phyloP scores from a whole-genome alignment of 2,888 invertebrate species.

The Chromoteleia sp. region DNA sequence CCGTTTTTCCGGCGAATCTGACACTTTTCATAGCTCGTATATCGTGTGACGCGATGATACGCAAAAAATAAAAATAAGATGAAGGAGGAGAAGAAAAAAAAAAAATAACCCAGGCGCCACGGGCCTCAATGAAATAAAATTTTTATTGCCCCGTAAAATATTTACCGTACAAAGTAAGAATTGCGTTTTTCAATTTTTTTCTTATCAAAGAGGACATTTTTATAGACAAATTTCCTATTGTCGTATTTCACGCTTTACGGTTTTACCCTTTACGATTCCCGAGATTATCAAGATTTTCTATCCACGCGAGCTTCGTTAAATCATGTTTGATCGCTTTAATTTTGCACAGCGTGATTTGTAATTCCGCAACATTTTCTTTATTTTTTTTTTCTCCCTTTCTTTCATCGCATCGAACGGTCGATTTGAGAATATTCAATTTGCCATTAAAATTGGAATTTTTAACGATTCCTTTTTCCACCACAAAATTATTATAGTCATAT shows the following conservation, averaged over 20 bases:
- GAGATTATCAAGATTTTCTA: conserved; percentile 50
- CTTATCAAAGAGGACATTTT: conserved; percentile 52
- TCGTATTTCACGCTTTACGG: conserved; percentile 57
- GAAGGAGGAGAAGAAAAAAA: not conserved
- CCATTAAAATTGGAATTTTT: conserved; percentile 4
- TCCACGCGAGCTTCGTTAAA: conserved; percentile 23
- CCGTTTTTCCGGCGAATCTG: conserved; percentile 15
- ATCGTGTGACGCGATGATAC: conserved; percentile 57
- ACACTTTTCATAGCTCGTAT: conserved; percentile 54
- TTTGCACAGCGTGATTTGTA: conserved; percentile 8
- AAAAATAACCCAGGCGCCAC: not conserved
- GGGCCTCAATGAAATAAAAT: conserved; percentile 60
- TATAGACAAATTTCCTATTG: conserved; percentile 64
- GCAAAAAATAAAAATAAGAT: not conserved
- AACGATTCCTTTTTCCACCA: not conserved
- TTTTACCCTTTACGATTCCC: conserved; percentile 36
- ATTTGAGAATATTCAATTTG: conserved; percentile 2
- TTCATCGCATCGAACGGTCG: not conserved
- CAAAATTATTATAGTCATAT: not conserved
- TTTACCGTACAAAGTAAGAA: conserved; percentile 59
- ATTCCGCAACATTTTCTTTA: not conserved
- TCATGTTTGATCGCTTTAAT: conserved; percentile 30
- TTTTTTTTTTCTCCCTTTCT: too few species aligned
- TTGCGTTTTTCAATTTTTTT: conserved; percentile 53
- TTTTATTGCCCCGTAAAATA: conserved; percentile 64